Percentiles rank a stretch among this genome's conserved stretches.
Conservation (phyloP, 2,888 invertebrate species). For the Anodontia alba region DNA sequence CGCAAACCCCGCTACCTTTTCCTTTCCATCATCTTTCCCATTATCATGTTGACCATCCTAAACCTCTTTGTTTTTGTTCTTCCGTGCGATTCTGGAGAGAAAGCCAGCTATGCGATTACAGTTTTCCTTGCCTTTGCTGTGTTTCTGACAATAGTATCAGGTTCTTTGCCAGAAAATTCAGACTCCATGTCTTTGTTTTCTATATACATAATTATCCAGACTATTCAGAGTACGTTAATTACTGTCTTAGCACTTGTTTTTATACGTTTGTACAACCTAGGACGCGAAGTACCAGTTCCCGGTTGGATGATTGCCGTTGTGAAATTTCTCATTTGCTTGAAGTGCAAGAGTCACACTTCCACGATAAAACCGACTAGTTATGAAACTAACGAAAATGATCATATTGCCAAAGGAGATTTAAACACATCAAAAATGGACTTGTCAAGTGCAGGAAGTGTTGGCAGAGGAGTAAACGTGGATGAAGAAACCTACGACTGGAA, state of each 20-base stretch:
- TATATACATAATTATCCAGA: constrained; percentile 49
- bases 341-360: neutral
- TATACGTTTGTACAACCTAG: constrained; percentile 12
- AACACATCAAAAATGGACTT: neutral
- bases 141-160: constrained; percentile 47
- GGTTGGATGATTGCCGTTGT: neutral
- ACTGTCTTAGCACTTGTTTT: constrained; percentile 25
- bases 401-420: neutral
- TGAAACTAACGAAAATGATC: neutral
- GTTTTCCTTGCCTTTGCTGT: constrained; percentile 57
- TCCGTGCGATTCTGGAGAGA: constrained; percentile 45
- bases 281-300: neutral
- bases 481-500: constrained; percentile 12
- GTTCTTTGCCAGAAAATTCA: constrained; percentile 45
- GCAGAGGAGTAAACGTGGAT: too few relatives aligned
- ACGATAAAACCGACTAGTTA: neutral
- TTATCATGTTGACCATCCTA: constrained; percentile 49
- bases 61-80: constrained; percentile 53
- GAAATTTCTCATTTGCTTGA: neutral
- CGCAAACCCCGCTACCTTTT: constrained; percentile 57
- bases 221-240: constrained; percentile 40
- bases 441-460: neutral
- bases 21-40: constrained; percentile 55
- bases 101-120: constrained; percentile 46
- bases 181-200: constrained; percentile 36